Evolutionary conservation across 2,888 invertebrate species (phyloP).

Genomic region (Hydroisotoma schaefferi): DNA sequence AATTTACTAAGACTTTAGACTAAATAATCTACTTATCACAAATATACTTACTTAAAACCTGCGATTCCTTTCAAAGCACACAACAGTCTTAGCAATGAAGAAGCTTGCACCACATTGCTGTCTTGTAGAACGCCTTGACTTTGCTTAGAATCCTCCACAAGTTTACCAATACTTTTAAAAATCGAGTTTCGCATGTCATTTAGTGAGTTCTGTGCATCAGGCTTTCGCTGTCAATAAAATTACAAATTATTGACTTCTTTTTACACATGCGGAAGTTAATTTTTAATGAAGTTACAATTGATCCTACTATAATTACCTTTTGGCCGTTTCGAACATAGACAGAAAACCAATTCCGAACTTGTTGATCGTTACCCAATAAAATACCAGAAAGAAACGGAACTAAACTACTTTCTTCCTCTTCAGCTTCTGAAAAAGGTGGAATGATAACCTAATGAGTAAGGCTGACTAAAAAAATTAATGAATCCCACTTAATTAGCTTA

Average conservation of each 20-base stretch:
- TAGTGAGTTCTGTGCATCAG: constrained; percentile 40
- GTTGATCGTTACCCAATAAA: constrained; percentile 82
- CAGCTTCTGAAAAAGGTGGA: constrained; percentile 29
- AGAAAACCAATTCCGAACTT: constrained; percentile 87
- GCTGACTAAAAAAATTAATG: not conserved
- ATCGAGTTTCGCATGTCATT: constrained; percentile 41
- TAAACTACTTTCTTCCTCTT: constrained; percentile 54
- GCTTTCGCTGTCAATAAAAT: constrained; percentile 32
- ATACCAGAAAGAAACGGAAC: constrained; percentile 85
- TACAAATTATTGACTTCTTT: not conserved
- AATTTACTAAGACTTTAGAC: too few relatives aligned
- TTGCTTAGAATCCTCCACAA: constrained; percentile 26
- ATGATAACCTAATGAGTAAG: not conserved
- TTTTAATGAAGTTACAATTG: not conserved
- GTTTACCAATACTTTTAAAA: constrained; percentile 35
- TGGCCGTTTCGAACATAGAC: constrained; percentile 83
- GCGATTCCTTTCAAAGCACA: constrained; percentile 91
- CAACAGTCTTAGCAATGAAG: constrained; percentile 82
- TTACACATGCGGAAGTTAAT: not conserved
- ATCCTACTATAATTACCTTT: constrained; percentile 55
- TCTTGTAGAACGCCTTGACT: constrained; percentile 21
- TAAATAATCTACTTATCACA: not conserved
- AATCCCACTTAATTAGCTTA: not conserved
- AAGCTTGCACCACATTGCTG: constrained; percentile 67
- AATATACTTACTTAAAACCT: constrained; percentile 69